phyloP scores from a whole-genome alignment of 2,797 vertebrate genomes.

The Rhynchonycteris naso region DNA sequence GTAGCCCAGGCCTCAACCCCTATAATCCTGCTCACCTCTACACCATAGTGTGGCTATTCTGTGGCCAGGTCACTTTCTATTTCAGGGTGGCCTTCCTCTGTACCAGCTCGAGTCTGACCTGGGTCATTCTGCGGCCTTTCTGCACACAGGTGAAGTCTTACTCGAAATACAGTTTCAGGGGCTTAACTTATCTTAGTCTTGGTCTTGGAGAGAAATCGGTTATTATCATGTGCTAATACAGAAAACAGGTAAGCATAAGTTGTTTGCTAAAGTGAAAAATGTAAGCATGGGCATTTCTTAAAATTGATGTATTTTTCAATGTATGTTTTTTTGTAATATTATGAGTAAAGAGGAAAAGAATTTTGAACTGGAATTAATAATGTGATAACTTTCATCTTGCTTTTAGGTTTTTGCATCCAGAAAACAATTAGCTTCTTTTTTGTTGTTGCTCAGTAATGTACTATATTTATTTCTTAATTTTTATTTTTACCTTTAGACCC shows the following conservation, averaged over 20 bases:
- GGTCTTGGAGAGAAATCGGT: constrained; percentile 7
- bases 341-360: background rate
- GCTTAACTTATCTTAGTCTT: background rate
- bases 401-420: background rate
- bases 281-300: background rate
- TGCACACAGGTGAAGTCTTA: background rate
- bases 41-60: accelerated
- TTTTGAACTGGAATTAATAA: background rate
- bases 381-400: background rate
- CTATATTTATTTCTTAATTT: background rate
- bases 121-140: background rate
- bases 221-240: background rate
- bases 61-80: background rate
- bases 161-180: background rate
- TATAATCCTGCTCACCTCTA: too few species aligned
- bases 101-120: accelerated
- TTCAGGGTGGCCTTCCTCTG: background rate
- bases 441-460: too few species aligned
- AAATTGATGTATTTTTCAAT: background rate
- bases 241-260: background rate
- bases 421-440: background rate
- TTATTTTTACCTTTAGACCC: background rate
- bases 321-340: background rate
- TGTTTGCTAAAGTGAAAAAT: background rate
- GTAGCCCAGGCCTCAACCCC: background rate